Evolutionary conservation across 2,113 vertebrate species (phyloP).

Genomic region (Grallaria varia): DNA sequence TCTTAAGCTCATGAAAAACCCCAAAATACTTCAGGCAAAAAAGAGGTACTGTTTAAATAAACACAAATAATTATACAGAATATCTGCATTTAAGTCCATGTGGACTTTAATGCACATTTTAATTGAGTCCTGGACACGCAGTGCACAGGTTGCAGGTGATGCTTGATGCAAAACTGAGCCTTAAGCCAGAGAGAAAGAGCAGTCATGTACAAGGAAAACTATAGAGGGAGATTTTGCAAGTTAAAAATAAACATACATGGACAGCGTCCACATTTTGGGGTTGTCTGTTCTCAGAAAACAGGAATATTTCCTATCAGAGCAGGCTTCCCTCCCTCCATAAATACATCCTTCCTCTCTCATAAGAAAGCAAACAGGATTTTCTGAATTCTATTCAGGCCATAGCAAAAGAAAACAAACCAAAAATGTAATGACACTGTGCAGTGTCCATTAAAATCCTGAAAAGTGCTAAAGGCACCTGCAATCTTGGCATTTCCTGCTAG

Average conservation of each 20-base stretch:
- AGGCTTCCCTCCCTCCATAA: background rate
- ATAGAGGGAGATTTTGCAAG: background rate
- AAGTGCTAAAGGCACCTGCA: background rate
- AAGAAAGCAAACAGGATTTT: background rate
- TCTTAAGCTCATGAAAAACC: background rate
- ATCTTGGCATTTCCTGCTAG: background rate
- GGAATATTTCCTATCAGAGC: background rate
- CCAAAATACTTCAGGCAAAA: background rate
- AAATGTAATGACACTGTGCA: background rate
- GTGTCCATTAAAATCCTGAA: background rate
- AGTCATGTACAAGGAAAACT: background rate
- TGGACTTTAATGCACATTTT: too few species aligned
- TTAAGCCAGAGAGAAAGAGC: background rate
- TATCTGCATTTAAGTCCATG: too few species aligned
- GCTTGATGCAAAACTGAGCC: background rate
- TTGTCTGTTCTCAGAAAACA: background rate
- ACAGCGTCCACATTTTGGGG: background rate
- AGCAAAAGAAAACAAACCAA: background rate
- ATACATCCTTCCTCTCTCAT: background rate
- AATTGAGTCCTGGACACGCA: accelerated
- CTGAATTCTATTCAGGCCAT: background rate
- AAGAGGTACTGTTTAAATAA: background rate
- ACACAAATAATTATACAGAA: background rate
- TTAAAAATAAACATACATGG: background rate
- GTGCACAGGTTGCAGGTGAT: background rate